Evolutionary conservation across 2,113 vertebrate genomes (phyloP).

Genomic region (Columba janthina): DNA sequence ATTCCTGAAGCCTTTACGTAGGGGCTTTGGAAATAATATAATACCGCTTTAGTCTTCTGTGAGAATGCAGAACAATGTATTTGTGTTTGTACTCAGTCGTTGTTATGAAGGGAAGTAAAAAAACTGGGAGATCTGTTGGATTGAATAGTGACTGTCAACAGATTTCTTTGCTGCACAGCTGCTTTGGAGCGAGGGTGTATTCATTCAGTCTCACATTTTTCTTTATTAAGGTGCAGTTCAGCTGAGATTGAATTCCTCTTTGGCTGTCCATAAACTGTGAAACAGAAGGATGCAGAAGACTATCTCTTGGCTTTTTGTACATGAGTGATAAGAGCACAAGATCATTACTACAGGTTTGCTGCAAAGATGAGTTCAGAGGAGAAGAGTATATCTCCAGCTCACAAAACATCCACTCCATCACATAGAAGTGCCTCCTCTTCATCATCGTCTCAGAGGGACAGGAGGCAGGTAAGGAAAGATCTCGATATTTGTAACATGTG

Average conservation of each 20-base stretch:
- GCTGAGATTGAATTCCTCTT: background rate
- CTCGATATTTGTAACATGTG: background rate
- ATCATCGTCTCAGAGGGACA: constrained; percentile 91
- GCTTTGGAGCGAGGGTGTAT: background rate
- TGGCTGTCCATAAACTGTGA: constrained; percentile 21
- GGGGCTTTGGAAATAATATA: background rate
- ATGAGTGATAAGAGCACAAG: constrained; percentile 61
- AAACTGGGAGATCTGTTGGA: background rate
- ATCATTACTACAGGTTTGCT: constrained; percentile 65
- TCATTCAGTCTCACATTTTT: background rate
- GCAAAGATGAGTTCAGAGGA: constrained; percentile 93
- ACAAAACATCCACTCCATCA: constrained; percentile 89
- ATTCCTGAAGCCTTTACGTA: background rate
- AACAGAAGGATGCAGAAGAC: constrained; percentile 67
- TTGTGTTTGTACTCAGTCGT: background rate
- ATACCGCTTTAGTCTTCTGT: background rate
- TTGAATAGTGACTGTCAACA: background rate
- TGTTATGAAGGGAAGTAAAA: background rate
- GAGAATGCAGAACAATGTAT: background rate
- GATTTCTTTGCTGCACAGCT: background rate
- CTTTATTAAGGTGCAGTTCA: constrained; percentile 51
- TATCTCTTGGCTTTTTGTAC: constrained; percentile 7
- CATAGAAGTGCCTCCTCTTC: constrained; percentile 95
- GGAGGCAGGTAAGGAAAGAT: constrained; percentile 86
- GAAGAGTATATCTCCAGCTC: constrained; percentile 83